phyloP scores from a whole-genome alignment of 2,797 vertebrate genomes.

The Clamator glandarius region DNA sequence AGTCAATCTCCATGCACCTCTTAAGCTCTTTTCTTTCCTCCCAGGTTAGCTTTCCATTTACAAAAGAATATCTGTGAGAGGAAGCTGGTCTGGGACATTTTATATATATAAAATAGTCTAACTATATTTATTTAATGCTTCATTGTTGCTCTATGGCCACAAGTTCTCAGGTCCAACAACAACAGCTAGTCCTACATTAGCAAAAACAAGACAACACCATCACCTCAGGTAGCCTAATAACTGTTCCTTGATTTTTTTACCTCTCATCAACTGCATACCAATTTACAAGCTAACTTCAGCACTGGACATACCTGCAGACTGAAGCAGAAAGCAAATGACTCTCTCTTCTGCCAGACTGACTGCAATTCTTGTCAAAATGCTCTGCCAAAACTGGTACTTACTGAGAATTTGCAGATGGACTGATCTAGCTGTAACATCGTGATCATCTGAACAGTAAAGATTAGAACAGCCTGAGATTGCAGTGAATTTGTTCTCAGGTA shows the following conservation, averaged over 20 bases:
- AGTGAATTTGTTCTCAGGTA: background rate
- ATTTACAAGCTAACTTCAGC: background rate
- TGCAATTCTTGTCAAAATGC: background rate
- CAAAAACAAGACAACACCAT: background rate
- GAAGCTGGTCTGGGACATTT: background rate
- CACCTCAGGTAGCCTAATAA: background rate
- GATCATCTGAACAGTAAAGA: conserved; percentile 1
- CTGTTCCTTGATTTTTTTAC: background rate
- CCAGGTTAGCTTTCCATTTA: background rate
- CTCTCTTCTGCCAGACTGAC: background rate
- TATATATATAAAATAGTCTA: no score
- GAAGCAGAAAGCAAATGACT: background rate
- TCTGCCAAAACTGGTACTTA: background rate
- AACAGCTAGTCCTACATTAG: background rate
- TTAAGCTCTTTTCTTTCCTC: background rate
- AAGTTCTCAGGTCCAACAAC: background rate
- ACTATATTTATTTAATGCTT: background rate
- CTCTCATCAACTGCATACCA: background rate
- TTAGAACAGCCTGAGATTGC: background rate
- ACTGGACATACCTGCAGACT: background rate
- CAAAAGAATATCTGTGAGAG: background rate
- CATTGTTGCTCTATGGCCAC: background rate
- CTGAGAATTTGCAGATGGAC: background rate
- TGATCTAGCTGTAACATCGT: background rate
- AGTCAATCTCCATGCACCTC: background rate